phyloP scores from a whole-genome alignment of 2,797 vertebrate species.

The Pelodytes ibericus region DNA sequence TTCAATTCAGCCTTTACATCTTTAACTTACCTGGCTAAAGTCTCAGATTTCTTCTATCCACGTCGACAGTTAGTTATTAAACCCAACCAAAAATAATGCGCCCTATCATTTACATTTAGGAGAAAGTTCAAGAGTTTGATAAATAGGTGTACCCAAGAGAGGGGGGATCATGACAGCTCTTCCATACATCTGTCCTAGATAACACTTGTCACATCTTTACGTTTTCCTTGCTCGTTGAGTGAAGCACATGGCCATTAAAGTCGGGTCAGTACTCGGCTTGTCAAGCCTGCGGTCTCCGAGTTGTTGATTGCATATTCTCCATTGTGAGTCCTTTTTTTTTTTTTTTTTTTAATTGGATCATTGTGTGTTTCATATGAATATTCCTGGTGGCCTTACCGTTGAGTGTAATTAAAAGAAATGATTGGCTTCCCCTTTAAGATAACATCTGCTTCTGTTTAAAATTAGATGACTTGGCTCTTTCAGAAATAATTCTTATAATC shows the following conservation, averaged over 20 bases:
- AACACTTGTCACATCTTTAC: constrained; percentile 30
- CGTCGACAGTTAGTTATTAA: background rate
- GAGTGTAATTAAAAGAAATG: constrained; percentile 82
- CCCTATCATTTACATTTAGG: background rate
- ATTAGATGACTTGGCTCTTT: constrained; percentile 82
- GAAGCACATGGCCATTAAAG: constrained; percentile 48
- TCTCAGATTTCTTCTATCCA: background rate
- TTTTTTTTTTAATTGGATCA: constrained; percentile 78
- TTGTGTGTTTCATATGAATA: constrained; percentile 76
- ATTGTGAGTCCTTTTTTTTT: constrained; percentile 75
- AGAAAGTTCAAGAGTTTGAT: background rate
- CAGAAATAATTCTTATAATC: constrained; percentile 76
- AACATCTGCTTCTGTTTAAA: constrained; percentile 86
- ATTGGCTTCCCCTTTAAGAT: constrained; percentile 81
- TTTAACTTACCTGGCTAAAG: background rate
- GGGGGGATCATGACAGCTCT: background rate
- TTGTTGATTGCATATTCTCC: constrained; percentile 74
- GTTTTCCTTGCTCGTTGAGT: constrained; percentile 54
- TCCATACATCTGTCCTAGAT: background rate
- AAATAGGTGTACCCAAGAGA: background rate
- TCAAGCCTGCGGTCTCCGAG: constrained; percentile 72
- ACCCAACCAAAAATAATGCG: background rate
- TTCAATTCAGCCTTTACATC: too few relatives aligned
- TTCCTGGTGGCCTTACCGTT: constrained; percentile 80
- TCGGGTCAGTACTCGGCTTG: constrained; percentile 59